Base-by-base conservation (phyloP, 2,113 vertebrate genomes). In the Pao palembangensis region DNA sequence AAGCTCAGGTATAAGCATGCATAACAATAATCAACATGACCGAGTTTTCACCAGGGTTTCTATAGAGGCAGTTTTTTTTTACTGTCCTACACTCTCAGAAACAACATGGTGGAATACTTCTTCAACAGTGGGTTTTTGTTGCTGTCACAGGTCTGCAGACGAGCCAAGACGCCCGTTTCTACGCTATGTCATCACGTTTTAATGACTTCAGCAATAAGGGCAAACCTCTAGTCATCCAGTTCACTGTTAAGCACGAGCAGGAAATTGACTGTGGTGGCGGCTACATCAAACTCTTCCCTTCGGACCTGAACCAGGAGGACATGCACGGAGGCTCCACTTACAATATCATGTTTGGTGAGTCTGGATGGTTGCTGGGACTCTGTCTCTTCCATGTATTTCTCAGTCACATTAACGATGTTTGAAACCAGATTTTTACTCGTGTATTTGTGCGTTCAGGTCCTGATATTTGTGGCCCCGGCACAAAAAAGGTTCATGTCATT, bases 381-480 rank as follows among this genome's bases (percentile, higher is more conserved):
- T 20, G 1, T 50, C 6, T 50, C 48, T 8, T n/a, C 8, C 5
- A 48, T 18, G 47, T 48, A 2, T n/a, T 47, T 47, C 16, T 17
- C 47, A 17, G 47, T 54, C 16, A 21, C 20, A 6, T 48, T 19
- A 47, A 15, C 1, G 43, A 1, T 47, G 16, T 8, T 31, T 16
- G 25, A 59, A 15, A 50, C 2, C 16, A 23, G 2, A 34, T 55
- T 48, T 17, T 56, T 6, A 17, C 16, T 49, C 23, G 0, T 73
- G 18, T 54, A 4, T 50, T 41, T 11, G 3, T 70, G 67, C 71
- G 59, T 58, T 66, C 55, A 94, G 94, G 94, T 64, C 93, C 90
- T 71, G 93, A 95, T 82, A 94, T 95, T 57, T 96, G 93, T 77
- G 93, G 93, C 47, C 92, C 93, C 31, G 91, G 93, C 52, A 96